Conservation (phyloP, 2,888 invertebrate genomes). For the Nesidiocoris tenuis region DNA sequence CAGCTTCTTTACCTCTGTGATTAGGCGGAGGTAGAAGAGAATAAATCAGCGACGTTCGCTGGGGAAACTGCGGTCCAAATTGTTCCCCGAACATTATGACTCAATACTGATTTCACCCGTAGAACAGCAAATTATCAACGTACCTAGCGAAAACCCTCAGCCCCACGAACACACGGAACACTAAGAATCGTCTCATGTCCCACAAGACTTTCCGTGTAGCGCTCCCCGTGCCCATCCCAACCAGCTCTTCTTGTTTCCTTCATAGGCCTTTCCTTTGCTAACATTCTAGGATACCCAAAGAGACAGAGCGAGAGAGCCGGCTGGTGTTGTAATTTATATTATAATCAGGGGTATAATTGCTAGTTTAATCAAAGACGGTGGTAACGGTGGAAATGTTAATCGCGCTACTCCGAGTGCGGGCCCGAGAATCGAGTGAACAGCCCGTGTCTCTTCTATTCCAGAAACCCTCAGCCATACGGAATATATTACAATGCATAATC, state of each 20-base stretch:
- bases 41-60: too few species aligned
- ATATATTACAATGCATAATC: slow-evolving; percentile 48
- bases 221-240: neutral
- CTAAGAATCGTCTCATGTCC: too few species aligned
- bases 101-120: too few species aligned
- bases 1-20: too few species aligned
- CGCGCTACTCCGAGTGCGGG: slow-evolving; percentile 13
- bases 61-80: too few species aligned
- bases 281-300: neutral
- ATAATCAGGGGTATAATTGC: slow-evolving; percentile 48
- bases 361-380: slow-evolving; percentile 48
- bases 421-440: too few species aligned
- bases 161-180: too few species aligned
- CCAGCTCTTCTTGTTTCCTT: neutral
- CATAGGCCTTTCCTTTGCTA: neutral
- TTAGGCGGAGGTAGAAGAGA: too few species aligned
- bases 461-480: slow-evolving; percentile 35
- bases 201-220: too few species aligned
- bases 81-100: too few species aligned
- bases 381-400: slow-evolving; percentile 47
- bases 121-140: too few species aligned
- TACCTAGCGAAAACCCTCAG: too few species aligned
- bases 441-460: slow-evolving; percentile 30
- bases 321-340: slow-evolving; percentile 47
- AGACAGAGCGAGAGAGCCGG: neutral